Base-by-base conservation (phyloP, 2,113 vertebrate species). In the Channa argus region DNA sequence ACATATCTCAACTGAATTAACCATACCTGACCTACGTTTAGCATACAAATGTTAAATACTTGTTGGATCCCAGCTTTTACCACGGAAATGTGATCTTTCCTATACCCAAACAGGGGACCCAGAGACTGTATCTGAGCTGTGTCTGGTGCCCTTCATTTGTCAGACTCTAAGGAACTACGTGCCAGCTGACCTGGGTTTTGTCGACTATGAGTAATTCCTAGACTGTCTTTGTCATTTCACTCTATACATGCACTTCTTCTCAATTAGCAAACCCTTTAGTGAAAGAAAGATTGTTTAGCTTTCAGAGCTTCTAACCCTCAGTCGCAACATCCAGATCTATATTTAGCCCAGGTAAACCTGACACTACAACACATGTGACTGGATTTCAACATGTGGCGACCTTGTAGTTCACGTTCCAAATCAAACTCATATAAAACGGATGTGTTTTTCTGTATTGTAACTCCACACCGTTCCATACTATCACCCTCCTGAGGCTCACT, bases 301-400 rank as follows among this genome's bases (percentile, higher is more conserved):
- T 24, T 24, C 44, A 13, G 14, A 8, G 62, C 58, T 59, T 68
- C 78, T 59, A 37, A 64, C 61, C 4, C 55, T 53, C 13, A 10
- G 61, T 61, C 65, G 77, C 36, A 55, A 56, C 60, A 63, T 33
- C 47, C 15, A 1, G 37, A 46, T 84, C 91, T 90, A 93, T 86
- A 88, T 90, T 86, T 93, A 92, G 81, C 53, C 55, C 63, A 63
- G 65, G 82, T 83, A 77, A 94, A 94, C 85, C 69, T 60, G 88
- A 94, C 86, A 92, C 92, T 78, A 55, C 59, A 58, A 61, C 77
- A 65, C 89, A 86, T 82, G 79, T 81, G 89, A 89, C 79, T 33
- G 39, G 34, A 38, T 71, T 68, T 86, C 62, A 72, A 77, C 83
- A 68, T 59, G 53, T 58, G 51, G 24, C 66, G 60, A 81, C 34